phyloP scores from a whole-genome alignment of 2,797 vertebrate species.

The Enteromius thamalakanensis region DNA sequence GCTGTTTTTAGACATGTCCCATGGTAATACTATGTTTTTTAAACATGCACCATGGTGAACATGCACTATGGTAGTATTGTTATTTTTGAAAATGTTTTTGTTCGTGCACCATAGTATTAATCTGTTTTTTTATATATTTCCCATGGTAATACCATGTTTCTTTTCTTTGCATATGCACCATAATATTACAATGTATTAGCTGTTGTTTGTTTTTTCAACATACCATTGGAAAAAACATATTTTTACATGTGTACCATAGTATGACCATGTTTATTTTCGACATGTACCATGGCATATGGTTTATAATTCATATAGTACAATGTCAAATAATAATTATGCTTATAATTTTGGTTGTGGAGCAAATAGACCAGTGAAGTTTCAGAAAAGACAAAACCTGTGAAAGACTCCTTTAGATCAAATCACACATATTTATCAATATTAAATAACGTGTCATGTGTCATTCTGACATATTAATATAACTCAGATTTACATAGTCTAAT shows the following conservation, averaged over 20 bases:
- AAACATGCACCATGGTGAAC: not conserved
- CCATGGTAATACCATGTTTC: not conserved
- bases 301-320: not conserved
- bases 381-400: not conserved
- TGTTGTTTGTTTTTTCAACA: not conserved
- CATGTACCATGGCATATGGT: not conserved
- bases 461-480: slow-evolving; percentile 39
- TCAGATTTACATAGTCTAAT: slow-evolving; percentile 32
- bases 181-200: not conserved
- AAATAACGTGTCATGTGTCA: slow-evolving; percentile 7
- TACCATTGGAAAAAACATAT: not conserved
- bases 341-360: not conserved
- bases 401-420: not conserved
- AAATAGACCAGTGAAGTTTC: not conserved
- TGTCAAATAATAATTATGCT: not conserved
- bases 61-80: not conserved
- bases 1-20: not conserved
- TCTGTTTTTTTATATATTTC: not conserved
- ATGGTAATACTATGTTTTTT: not conserved
- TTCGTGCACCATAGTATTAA: not conserved
- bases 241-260: not conserved
- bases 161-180: not conserved
- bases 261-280: not conserved
- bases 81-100: not conserved
- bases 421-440: not conserved